Percentiles rank a stretch among this genome's conserved stretches.
phyloP scores from a whole-genome alignment of 2,888 invertebrate species.

The Aphidoletes aphidimyza region DNA sequence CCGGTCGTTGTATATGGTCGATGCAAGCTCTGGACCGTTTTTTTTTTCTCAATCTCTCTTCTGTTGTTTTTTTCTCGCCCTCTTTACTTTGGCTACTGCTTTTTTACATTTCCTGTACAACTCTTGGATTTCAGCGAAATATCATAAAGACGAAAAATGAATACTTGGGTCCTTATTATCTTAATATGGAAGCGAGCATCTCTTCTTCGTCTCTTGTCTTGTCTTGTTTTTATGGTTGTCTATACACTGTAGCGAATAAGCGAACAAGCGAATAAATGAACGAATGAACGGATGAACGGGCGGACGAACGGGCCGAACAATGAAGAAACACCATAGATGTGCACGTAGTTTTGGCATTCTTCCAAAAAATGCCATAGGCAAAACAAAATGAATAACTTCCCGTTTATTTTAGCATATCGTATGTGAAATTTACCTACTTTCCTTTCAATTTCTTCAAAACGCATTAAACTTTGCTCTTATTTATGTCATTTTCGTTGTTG shows the following conservation, averaged over 20 bases:
- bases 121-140: slow-evolving; percentile 22
- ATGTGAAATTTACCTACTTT: slow-evolving; percentile 35
- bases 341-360: slow-evolving; percentile 39
- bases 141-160: slow-evolving; percentile 43
- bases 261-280: background rate
- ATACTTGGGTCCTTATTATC: slow-evolving; percentile 48
- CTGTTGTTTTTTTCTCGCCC: background rate
- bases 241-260: too few species aligned
- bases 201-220: background rate
- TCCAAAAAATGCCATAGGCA: slow-evolving; percentile 48
- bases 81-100: background rate
- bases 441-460: slow-evolving; percentile 46
- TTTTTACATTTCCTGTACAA: slow-evolving; percentile 30
- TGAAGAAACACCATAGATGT: background rate
- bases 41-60: background rate
- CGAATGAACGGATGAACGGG: background rate
- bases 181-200: slow-evolving; percentile 5
- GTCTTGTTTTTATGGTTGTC: background rate
- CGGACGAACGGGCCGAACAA: background rate
- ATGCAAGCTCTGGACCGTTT: background rate
- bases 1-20: slow-evolving; percentile 34
- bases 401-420: slow-evolving; percentile 46
- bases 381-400: slow-evolving; percentile 49
- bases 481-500: slow-evolving; percentile 37
- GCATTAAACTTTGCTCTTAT: slow-evolving; percentile 49